A percentile compares a stretch with the other conserved stretches of the same genome.
phyloP scores from a whole-genome alignment of 2,888 invertebrate species.

The Pediacus dermestoides region DNA sequence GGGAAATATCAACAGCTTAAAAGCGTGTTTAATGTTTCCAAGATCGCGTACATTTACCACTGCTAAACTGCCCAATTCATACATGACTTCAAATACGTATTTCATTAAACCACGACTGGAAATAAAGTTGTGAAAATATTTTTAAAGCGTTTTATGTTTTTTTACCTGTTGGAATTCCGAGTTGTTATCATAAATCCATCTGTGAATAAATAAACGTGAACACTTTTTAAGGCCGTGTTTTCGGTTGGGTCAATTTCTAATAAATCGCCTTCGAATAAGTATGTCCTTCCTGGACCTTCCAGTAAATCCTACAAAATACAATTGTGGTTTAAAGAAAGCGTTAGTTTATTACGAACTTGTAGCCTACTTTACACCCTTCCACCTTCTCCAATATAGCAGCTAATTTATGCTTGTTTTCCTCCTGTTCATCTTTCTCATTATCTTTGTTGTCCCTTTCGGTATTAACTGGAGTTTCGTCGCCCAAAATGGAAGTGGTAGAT shows the following conservation, averaged over 20 bases:
- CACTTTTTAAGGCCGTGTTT: constrained; percentile 79
- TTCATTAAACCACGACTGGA: constrained; percentile 68
- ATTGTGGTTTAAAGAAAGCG: constrained; percentile 6
- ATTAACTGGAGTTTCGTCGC: constrained; percentile 44
- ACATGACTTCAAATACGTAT: constrained; percentile 79
- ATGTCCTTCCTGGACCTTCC: constrained; percentile 70
- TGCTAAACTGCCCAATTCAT: constrained; percentile 84
- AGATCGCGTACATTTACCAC: constrained; percentile 91
- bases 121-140: constrained; percentile 11
- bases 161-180: constrained; percentile 64
- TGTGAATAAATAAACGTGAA: constrained; percentile 89
- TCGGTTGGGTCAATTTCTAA: constrained; percentile 86
- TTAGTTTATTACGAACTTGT: not conserved
- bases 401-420: constrained; percentile 61
- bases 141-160: not conserved
- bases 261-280: constrained; percentile 89
- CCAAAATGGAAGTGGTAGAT: constrained; percentile 65
- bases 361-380: constrained; percentile 73
- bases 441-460: constrained; percentile 47
- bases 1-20: constrained; percentile 91
- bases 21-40: constrained; percentile 86
- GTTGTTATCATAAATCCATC: constrained; percentile 89
- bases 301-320: constrained; percentile 58
- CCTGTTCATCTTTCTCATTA: constrained; percentile 49
- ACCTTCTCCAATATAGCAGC: constrained; percentile 78